Evolutionary conservation across 2,888 invertebrate genomes (phyloP), one percentile per base, ranked within the genome.

Genomic region (Scaptomyza caliginosa): DNA sequence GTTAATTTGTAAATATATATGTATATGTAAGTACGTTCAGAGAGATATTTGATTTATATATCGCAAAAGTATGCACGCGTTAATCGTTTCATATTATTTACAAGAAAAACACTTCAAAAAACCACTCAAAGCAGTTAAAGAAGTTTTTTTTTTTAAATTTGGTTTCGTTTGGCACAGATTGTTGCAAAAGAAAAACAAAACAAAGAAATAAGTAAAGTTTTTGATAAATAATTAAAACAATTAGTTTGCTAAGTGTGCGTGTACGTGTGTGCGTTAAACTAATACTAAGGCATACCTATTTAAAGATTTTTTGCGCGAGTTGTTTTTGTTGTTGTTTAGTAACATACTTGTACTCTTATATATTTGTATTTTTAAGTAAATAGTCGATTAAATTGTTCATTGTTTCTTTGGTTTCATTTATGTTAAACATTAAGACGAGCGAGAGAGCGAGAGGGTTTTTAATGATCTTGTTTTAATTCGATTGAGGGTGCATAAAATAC

Each of bases 291-390:
- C 88, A 88, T 88, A 88, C 88, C 88, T 85, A 88, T 77, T 79
- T 66, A 88, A 88, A 82, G 88, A 86, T 88, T 88, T 88, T 88
- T 83, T 80, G 80, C 76, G 83, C 74, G 73, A 74, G 60, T 65
- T 68, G 8, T 16, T 34, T 69, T 82, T 82, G 39, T 69, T 67
- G 72, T 64, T 24, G 50, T 60, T 55, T 63, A 28, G 64, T 51
- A 51, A 36, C 43, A 38, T 66, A 56, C 36, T 56, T 72, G 49
- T 42, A 36, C n/a, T n/a, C 30, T 30, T 57, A 54, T 43, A 32
- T 43, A 32, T 16, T 16, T 43, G 28, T 43, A 32, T 16, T 16
- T 43, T 57, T 48, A 40, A 52, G 45, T 48, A 55, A 38, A 55
- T 67, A 58, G 32, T 59, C 66, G 34, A 48, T 39, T 54, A 59